Conservation (phyloP, 37 sponge, comb jelly and placozoan genomes). For the Haliclona indistincta region DNA sequence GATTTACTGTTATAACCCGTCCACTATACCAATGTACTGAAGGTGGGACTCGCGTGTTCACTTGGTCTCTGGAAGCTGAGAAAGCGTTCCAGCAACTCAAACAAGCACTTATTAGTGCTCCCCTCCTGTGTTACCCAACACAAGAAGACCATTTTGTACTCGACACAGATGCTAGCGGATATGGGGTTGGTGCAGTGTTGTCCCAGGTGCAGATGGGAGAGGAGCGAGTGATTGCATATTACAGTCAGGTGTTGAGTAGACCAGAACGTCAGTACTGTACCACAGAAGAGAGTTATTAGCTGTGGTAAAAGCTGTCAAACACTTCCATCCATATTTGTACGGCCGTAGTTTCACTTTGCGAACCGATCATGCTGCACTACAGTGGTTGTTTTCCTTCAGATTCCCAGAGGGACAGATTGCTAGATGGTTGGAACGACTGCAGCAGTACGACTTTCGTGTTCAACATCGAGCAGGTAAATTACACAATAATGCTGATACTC, state of each 20-base stretch:
- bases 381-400: constrained; percentile 28
- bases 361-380: constrained; percentile 47
- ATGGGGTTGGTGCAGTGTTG: constrained; percentile 55
- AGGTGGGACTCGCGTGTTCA: constrained; percentile 23
- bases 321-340: constrained; percentile 42
- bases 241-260: constrained; percentile 28
- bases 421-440: constrained; percentile 7
- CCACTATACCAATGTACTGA: constrained; percentile 44
- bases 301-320: constrained; percentile 3
- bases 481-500: constrained; percentile 44
- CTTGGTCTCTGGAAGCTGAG: constrained; percentile 48
- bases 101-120: background rate
- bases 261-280: constrained; percentile 44
- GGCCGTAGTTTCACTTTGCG: constrained; percentile 31
- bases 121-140: constrained; percentile 46
- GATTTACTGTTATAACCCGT: constrained; percentile 24
- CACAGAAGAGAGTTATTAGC: constrained; percentile 52
- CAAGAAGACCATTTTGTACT: constrained; percentile 24
- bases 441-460: constrained; percentile 15
- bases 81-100: constrained; percentile 29
- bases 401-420: constrained; percentile 28
- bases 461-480: background rate
- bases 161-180: constrained; percentile 47
- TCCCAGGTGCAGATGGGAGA: constrained; percentile 29
- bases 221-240: constrained; percentile 50